Percentiles rank a stretch among this genome's conserved stretches.
Conservation (phyloP, 2,888 invertebrate genomes). For the Actias luna region DNA sequence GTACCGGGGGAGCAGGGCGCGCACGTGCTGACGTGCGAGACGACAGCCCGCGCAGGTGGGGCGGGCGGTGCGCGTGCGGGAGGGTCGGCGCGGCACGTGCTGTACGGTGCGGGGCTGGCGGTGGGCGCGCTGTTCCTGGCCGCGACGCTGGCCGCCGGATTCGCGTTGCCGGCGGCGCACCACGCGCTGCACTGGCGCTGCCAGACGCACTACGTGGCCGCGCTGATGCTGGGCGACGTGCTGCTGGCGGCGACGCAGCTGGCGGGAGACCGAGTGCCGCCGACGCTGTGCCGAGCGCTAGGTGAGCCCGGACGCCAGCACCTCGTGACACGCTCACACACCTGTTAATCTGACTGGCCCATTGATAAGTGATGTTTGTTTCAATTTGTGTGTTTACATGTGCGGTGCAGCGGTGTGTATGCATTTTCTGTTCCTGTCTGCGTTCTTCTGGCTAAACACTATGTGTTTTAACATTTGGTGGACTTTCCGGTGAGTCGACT, state of each 20-base stretch:
- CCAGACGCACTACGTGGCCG: constrained; percentile 92
- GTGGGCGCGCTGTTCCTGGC: constrained; percentile 91
- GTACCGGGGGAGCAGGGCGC: constrained; percentile 73
- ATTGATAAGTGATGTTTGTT: neutral
- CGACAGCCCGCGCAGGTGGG: constrained; percentile 79
- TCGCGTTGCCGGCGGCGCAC: constrained; percentile 90
- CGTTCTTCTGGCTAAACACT: constrained; percentile 96
- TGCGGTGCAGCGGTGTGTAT: constrained; percentile 87
- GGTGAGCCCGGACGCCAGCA: constrained; percentile 78
- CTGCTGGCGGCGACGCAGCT: constrained; percentile 90
- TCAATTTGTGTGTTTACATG: constrained; percentile 38
- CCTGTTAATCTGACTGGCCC: neutral
- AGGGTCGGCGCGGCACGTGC: constrained; percentile 83
- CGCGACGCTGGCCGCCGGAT: constrained; percentile 90
- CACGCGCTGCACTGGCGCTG: constrained; percentile 94
- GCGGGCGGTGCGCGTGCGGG: constrained; percentile 71
- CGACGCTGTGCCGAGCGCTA: constrained; percentile 83
- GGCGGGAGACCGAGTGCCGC: constrained; percentile 82
- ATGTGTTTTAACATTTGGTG: constrained; percentile 98
- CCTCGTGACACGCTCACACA: too few species aligned
- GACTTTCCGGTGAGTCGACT: constrained; percentile 89
- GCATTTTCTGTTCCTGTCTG: constrained; percentile 94
- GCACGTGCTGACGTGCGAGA: constrained; percentile 73
- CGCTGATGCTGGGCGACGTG: constrained; percentile 90
- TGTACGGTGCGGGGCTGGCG: constrained; percentile 90